These are phyloP conservation scores for Mormyrus hasselquistii DNA, from an alignment of 2,797 vertebrate genomes.

Conservation along the genomic window DNA sequence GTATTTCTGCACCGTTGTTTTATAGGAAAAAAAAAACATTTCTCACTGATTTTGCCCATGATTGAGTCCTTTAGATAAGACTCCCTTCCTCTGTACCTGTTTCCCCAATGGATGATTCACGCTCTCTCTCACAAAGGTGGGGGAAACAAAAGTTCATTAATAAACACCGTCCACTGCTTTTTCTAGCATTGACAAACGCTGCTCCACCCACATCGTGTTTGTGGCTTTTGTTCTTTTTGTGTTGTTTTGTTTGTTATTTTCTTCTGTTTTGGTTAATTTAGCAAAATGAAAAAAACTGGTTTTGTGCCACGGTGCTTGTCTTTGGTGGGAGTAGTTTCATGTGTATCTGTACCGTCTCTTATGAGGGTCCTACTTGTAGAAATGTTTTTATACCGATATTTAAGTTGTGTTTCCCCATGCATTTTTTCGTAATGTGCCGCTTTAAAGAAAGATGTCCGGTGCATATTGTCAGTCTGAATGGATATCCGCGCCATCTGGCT, in stretches of 20 bases:
- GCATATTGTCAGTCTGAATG: constrained; percentile 32
- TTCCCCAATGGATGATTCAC: constrained; percentile 49
- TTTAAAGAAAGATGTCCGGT: constrained; percentile 35
- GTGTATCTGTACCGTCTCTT: constrained; percentile 39
- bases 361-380: constrained; percentile 28
- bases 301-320: constrained; percentile 43
- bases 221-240: constrained; percentile 38
- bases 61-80: constrained; percentile 44
- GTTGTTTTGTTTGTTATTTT: constrained; percentile 22
- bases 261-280: constrained; percentile 41
- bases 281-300: constrained; percentile 48
- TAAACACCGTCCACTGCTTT: constrained; percentile 56
- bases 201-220: constrained; percentile 14
- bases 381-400: constrained; percentile 37
- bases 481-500: neutral
- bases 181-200: constrained; percentile 16
- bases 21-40: constrained; percentile 53
- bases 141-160: constrained; percentile 46
- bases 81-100: constrained; percentile 43
- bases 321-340: constrained; percentile 36
- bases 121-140: constrained; percentile 32
- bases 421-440: constrained; percentile 36
- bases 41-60: constrained; percentile 56
- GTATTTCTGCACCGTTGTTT: constrained; percentile 71
- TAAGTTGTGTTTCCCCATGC: constrained; percentile 25